A percentile compares a stretch with the other conserved stretches of the same genome.
Evolutionary conservation across 2,888 invertebrate species (phyloP).

Genomic region (Lysandra coridon): DNA sequence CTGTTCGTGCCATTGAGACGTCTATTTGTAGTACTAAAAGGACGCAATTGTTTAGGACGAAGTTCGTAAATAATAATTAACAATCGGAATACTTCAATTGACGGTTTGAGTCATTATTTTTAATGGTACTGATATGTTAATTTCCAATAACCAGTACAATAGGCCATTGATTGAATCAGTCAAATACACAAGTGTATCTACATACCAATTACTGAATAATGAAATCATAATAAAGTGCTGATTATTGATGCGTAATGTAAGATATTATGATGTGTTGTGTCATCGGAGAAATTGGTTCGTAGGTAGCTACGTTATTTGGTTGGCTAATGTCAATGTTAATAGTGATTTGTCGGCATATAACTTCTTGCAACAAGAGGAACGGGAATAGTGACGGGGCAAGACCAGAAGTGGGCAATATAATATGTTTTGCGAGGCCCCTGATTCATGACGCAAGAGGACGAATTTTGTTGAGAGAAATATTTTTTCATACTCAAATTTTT

Average conservation of each 20-base stretch:
- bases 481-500: no score
- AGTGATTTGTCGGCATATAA: no score
- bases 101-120: neutral
- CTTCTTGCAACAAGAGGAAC: no score
- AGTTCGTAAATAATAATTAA: neutral
- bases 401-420: no score
- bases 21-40: slow-evolving; percentile 36
- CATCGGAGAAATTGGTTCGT: neutral
- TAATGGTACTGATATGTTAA: neutral
- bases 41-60: slow-evolving; percentile 31
- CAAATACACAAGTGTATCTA: neutral
- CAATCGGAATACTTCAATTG: neutral
- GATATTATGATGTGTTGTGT: neutral
- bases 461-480: no score
- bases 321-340: no score
- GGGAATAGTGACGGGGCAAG: no score
- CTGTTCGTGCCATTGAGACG: slow-evolving; percentile 38
- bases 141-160: neutral
- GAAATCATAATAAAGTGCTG: neutral
- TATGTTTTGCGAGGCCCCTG: no score
- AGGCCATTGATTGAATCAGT: neutral
- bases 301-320: no score
- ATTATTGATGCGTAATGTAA: neutral
- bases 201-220: neutral
- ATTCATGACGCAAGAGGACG: no score